Conservation (phyloP, 2,113 vertebrate species). For the Oryctolagus cuniculus region mOryCun1.1 NC_091438.1:132160001-132160500, state of each 20-base stretch:
- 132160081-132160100: neutral
- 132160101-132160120: neutral
- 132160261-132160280: neutral
- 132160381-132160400: conserved; percentile 67
- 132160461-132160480: conserved; percentile 59
- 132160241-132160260: neutral
- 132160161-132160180: conserved; percentile 1
- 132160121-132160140: neutral
- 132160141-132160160: neutral
- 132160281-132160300: neutral
- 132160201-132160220: neutral
- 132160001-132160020: conserved; percentile 44
- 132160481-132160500: conserved; percentile 60
- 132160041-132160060: neutral
- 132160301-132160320: too few species aligned
- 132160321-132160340: neutral
- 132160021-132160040: neutral
- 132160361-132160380: neutral
- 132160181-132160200: neutral
- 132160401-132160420: conserved; percentile 68
- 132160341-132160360: neutral
- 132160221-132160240: neutral
- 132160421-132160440: conserved; percentile 26
- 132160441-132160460: conserved; percentile 72
- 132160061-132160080: neutral